phyloP scores from a whole-genome alignment of 2,113 vertebrate genomes.

The Bagarius yarrelli region DNA sequence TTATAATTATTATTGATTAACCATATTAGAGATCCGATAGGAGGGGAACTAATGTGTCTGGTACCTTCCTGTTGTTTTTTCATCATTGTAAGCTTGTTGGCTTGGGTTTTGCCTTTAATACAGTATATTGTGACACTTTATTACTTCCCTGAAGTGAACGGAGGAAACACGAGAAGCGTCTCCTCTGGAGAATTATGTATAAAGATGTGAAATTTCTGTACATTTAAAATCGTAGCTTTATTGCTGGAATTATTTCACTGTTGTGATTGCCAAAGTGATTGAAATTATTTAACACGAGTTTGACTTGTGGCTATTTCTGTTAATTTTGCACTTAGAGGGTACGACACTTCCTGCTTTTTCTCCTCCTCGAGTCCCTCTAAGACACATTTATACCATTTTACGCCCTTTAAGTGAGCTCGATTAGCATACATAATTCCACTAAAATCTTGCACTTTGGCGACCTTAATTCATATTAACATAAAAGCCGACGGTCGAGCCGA shows the following conservation, averaged over 20 bases:
- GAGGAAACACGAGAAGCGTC: background rate
- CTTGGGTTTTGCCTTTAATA: background rate
- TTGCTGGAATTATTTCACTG: background rate
- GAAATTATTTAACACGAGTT: background rate
- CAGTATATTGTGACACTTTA: background rate
- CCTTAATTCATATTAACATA: slow-evolving; percentile 46
- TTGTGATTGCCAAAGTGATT: background rate
- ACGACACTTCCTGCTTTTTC: background rate
- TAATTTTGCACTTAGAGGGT: slow-evolving; percentile 25
- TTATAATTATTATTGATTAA: slow-evolving; percentile 18
- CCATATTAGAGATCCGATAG: slow-evolving; percentile 2
- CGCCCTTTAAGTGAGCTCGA: background rate
- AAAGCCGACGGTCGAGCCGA: background rate
- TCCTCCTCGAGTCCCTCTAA: background rate
- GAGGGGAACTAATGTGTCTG: background rate
- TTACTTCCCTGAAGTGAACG: background rate
- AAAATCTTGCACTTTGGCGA: background rate
- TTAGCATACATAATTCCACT: slow-evolving; percentile 28
- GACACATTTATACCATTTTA: slow-evolving; percentile 10
- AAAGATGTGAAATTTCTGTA: background rate
- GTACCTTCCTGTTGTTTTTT: background rate
- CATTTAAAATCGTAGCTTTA: background rate
- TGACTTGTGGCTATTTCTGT: background rate
- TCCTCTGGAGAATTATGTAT: background rate
- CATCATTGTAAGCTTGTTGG: background rate